Evolutionary conservation across 2,888 invertebrate genomes (phyloP).

Genomic region (Nomada flava): DNA sequence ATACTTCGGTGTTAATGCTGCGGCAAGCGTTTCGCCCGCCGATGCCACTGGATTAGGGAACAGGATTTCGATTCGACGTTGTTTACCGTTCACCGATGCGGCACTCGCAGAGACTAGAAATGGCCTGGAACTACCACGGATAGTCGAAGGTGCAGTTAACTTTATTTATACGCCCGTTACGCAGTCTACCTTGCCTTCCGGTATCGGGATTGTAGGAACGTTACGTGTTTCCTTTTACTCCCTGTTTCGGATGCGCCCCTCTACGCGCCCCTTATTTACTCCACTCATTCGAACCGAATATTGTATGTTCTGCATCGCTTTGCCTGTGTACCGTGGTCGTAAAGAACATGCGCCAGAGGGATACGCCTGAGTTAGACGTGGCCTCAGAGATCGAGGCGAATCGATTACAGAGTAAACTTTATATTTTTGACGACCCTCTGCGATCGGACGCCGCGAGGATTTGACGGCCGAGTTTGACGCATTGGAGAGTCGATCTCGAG

Average conservation of each 20-base stretch:
- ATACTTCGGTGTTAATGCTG: constrained; percentile 52
- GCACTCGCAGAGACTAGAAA: constrained; percentile 42
- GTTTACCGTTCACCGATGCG: constrained; percentile 47
- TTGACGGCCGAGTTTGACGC: neutral
- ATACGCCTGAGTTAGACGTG: neutral
- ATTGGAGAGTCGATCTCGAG: neutral
- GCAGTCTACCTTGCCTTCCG: constrained; percentile 52
- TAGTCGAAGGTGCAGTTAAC: constrained; percentile 57
- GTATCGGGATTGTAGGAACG: constrained; percentile 30
- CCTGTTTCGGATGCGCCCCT: neutral
- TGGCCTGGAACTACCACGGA: constrained; percentile 52
- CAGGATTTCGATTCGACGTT: constrained; percentile 45
- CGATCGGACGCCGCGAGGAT: no score
- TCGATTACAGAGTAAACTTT: neutral
- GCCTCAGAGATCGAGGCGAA: constrained; percentile 3
- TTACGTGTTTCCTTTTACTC: constrained; percentile 37
- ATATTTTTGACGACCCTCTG: constrained; percentile 1
- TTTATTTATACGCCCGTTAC: constrained; percentile 57
- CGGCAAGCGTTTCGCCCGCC: constrained; percentile 37
- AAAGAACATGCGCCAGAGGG: neutral
- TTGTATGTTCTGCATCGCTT: neutral
- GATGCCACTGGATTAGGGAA: constrained; percentile 40
- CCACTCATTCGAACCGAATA: neutral
- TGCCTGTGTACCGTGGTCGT: neutral
- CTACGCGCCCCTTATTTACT: constrained; percentile 31